Base-by-base conservation (phyloP, 1,140 invertebrate genomes). In the Drosophila persimilis region DNA sequence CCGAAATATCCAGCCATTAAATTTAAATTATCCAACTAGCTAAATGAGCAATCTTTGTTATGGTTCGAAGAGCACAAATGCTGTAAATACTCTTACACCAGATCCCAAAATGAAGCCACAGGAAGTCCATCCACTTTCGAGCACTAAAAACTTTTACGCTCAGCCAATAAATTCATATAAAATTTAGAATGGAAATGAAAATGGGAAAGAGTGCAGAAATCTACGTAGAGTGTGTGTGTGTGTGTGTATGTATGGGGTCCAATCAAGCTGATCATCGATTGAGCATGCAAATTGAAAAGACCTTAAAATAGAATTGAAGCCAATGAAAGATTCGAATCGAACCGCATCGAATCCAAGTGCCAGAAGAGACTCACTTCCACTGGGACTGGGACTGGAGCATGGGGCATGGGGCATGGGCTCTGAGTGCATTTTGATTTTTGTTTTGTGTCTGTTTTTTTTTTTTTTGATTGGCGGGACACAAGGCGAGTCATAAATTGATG, bases 221-320 rank as follows among this genome's bases (percentile, higher is more conserved):
- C 4, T 26, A 5, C 3, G 3, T 24, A 24, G 20, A 3, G 24
- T 24, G 4, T 77, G 46, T 56, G 55, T 29, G 55, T 29, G 31
- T 51, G 5, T 5, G 24, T 26, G 7, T 35, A 13, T 13, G 35
- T 39, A 13, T 39, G 11, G 11, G 43, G 26, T 13, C 48, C 80
- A 79, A 83, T 77, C 73, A 85, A 54, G 31, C 15, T 61, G 55
- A 64, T 66, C 59, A 62, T 74, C 63, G 72, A 79, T 79, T 72
- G 58, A 35, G 56, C 54, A 62, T 79, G 75, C 84, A 81, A 88
- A 88, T 88, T 88, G 76, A 88, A 88, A 88, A 88, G 83, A 83
- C 83, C 84, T 88, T 73, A 64, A 88, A 88, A 88, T 79, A 79
- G 76, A 88, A 88, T 88, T 88, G 75, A 86, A 81, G 62, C 65